Conservation (phyloP, 2,888 invertebrate genomes). For the Patella depressa region DNA sequence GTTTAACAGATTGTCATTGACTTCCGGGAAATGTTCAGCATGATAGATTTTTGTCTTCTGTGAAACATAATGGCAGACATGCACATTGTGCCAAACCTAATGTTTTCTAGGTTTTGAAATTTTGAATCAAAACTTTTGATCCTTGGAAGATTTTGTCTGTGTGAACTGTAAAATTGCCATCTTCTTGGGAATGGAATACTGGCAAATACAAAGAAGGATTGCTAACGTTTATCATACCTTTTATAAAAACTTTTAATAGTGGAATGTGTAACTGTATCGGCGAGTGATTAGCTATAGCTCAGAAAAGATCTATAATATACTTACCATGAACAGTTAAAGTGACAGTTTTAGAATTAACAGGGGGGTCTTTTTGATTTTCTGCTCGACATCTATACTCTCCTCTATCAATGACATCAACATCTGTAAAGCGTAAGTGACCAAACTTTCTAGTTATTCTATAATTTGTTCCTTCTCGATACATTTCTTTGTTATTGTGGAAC, state of each 20-base stretch:
- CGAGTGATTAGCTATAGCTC: background rate
- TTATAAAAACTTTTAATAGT: too few relatives aligned
- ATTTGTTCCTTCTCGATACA: slow-evolving; percentile 43
- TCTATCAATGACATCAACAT: slow-evolving; percentile 48
- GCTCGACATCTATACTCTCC: slow-evolving; percentile 58
- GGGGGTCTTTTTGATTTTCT: slow-evolving; percentile 39
- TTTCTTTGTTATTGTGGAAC: slow-evolving; percentile 49
- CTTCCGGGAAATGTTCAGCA: too few relatives aligned
- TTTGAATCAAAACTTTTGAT: background rate
- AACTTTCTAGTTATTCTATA: slow-evolving; percentile 46
- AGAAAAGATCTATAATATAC: slow-evolving; percentile 16
- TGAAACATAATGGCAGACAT: too few relatives aligned
- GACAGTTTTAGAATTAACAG: slow-evolving; percentile 43
- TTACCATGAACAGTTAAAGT: slow-evolving; percentile 57
- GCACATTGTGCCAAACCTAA: background rate
- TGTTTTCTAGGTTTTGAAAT: background rate
- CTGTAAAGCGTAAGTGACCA: slow-evolving; percentile 52
- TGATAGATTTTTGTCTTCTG: too few relatives aligned
- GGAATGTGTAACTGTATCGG: too few relatives aligned
- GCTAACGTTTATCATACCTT: too few relatives aligned
- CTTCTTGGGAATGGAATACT: too few relatives aligned
- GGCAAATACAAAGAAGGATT: too few relatives aligned
- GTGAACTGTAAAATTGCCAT: too few relatives aligned
- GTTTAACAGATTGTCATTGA: too few relatives aligned
- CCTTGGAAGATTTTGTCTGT: too few relatives aligned